Conservation (phyloP, 2,888 invertebrate genomes). For the Endotricha flammealis region DNA sequence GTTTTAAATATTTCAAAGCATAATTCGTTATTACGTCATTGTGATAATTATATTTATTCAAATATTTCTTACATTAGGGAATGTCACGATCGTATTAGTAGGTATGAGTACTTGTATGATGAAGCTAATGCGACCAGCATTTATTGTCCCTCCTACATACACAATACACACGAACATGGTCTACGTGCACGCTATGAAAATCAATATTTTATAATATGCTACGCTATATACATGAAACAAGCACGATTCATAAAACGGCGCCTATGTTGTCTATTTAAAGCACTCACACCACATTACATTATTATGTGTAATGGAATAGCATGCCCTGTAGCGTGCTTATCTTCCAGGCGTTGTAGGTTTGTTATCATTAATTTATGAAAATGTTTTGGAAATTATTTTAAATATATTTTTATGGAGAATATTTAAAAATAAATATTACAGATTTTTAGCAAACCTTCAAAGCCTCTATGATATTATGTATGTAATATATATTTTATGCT, state of each 20-base stretch:
- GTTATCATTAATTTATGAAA: background rate
- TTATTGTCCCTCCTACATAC: slow-evolving; percentile 14
- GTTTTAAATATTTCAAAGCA: background rate
- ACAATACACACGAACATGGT: slow-evolving; percentile 36
- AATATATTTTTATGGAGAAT: background rate
- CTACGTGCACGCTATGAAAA: slow-evolving; percentile 39
- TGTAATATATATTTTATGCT: slow-evolving; percentile 33
- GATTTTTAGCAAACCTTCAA: background rate
- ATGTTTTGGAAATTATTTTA: no score
- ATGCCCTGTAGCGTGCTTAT: slow-evolving; percentile 3
- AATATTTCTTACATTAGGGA: slow-evolving; percentile 15
- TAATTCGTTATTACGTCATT: background rate
- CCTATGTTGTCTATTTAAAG: slow-evolving; percentile 24
- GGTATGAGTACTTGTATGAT: background rate
- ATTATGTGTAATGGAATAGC: slow-evolving; percentile 15
- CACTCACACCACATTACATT: slow-evolving; percentile 20
- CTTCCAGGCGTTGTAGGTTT: slow-evolving; percentile 1
- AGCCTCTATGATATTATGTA: slow-evolving; percentile 13
- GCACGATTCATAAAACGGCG: slow-evolving; percentile 19
- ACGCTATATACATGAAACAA: slow-evolving; percentile 23
- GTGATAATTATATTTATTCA: background rate
- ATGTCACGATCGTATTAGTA: slow-evolving; percentile 15
- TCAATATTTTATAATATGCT: slow-evolving; percentile 32
- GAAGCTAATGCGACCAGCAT: background rate
- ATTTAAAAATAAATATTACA: background rate